phyloP scores from a whole-genome alignment of 2,113 vertebrate species.

The Boleophthalmus pectinirostris region DNA sequence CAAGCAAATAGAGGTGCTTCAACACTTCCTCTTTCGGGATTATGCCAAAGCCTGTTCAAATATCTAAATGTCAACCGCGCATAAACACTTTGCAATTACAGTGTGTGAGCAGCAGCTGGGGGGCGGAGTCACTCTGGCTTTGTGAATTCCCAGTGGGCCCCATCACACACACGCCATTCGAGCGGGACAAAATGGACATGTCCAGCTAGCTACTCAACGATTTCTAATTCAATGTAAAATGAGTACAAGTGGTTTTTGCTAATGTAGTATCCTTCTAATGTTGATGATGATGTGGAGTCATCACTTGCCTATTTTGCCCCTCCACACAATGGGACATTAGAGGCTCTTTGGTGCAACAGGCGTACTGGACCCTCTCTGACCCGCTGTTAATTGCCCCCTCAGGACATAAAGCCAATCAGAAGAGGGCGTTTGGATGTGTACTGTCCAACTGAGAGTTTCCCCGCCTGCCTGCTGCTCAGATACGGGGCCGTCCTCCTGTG shows the following conservation, averaged over 20 bases:
- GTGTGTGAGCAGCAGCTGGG: conserved; percentile 50
- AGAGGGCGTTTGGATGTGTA: conserved; percentile 24
- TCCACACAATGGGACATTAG: conserved; percentile 70
- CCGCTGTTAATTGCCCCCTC: conserved; percentile 71
- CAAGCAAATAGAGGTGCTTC: conserved; percentile 49
- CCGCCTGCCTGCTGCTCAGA: conserved; percentile 44
- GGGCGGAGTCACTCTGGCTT: conserved; percentile 52
- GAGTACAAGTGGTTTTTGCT: background rate
- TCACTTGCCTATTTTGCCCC: conserved; percentile 55
- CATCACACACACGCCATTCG: conserved; percentile 13
- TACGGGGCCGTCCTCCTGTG: conserved; percentile 28
- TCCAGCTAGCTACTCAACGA: conserved; percentile 24
- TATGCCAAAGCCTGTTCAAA: conserved; percentile 71
- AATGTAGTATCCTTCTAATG: background rate
- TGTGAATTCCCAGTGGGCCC: conserved; percentile 51
- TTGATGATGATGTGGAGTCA: conserved; percentile 50
- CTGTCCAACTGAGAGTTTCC: conserved; percentile 29
- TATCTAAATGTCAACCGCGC: conserved; percentile 79
- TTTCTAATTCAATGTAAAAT: conserved; percentile 9
- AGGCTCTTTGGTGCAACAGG: conserved; percentile 58
- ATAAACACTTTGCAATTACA: conserved; percentile 80
- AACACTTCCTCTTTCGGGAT: conserved; percentile 57
- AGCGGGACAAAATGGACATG: conserved; percentile 5
- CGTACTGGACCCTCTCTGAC: conserved; percentile 53
- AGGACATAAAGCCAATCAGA: conserved; percentile 57